Conservation (phyloP, 2,113 vertebrate species). For the Cyprinodon brontotheroides region DNA sequence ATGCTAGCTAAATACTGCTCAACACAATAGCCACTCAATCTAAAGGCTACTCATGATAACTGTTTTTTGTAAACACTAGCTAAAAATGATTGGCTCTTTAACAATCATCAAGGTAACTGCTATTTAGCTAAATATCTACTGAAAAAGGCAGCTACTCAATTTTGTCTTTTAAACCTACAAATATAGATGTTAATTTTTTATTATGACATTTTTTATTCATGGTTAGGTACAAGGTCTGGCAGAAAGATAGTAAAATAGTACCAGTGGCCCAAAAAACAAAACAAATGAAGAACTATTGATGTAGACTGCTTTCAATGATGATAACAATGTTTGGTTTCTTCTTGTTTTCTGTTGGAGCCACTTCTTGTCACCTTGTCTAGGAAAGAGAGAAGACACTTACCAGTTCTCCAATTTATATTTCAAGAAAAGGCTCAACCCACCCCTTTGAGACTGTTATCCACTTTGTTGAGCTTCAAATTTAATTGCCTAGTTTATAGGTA, state of each 20-base stretch:
- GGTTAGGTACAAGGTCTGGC: background rate
- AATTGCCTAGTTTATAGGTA: constrained; percentile 1
- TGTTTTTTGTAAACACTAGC: too few species aligned
- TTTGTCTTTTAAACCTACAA: background rate
- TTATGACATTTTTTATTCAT: background rate
- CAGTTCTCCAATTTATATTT: constrained; percentile 18
- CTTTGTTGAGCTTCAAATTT: constrained; percentile 20
- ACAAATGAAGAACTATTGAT: background rate
- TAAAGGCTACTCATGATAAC: background rate
- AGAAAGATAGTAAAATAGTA: background rate
- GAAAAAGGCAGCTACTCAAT: background rate
- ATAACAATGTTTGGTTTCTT: background rate
- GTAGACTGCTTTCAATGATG: background rate
- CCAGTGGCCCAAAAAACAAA: background rate
- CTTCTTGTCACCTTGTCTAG: too few species aligned
- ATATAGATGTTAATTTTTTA: background rate
- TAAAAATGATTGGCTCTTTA: too few species aligned
- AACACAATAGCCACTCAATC: background rate
- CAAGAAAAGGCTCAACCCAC: constrained; percentile 13
- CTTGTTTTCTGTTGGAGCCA: too few species aligned
- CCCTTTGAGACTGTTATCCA: constrained; percentile 18
- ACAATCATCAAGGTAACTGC: background rate
- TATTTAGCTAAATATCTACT: background rate
- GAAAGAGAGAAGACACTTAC: too few species aligned
- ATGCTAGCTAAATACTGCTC: too few species aligned